Conservation (phyloP, 2,888 invertebrate genomes). For the Trichopria drosophilae region DNA sequence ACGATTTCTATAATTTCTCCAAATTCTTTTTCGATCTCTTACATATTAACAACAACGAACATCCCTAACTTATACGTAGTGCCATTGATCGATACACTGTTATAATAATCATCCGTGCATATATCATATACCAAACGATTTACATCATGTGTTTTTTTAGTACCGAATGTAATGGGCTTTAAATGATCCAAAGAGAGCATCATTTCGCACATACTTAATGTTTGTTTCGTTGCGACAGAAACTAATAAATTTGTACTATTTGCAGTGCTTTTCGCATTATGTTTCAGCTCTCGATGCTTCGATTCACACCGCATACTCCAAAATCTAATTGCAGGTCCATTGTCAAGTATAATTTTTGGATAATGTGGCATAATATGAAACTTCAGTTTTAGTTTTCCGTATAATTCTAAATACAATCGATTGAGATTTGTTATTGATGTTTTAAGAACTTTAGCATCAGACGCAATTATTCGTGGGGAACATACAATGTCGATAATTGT, state of each 20-base stretch:
- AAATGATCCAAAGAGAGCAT: too few relatives aligned
- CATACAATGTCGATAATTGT: slow-evolving; percentile 7
- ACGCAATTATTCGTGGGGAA: slow-evolving; percentile 3
- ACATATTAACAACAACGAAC: slow-evolving; percentile 11
- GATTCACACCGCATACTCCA: slow-evolving; percentile 14
- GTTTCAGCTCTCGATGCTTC: slow-evolving; percentile 1
- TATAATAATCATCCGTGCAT: slow-evolving; percentile 4
- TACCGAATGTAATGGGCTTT: too few relatives aligned
- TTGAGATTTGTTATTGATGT: background rate
- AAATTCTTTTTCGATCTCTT: too few relatives aligned
- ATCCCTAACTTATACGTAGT: slow-evolving; percentile 14
- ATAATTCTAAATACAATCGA: background rate
- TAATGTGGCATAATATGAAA: slow-evolving; percentile 7
- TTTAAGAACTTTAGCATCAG: slow-evolving; percentile 10
- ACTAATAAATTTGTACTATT: slow-evolving; percentile 1
- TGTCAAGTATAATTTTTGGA: slow-evolving; percentile 2
- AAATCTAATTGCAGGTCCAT: slow-evolving; percentile 7
- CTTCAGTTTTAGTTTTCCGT: slow-evolving; percentile 6
- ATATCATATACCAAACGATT: too few relatives aligned
- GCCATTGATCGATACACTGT: slow-evolving; percentile 8
- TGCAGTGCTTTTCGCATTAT: background rate
- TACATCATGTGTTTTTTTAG: too few relatives aligned
- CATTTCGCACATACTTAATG: slow-evolving; percentile 4
- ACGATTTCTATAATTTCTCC: too few relatives aligned
- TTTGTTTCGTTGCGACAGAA: slow-evolving; percentile 8